Conservation (phyloP, 2,113 vertebrate genomes). For the Odocoileus hemionus region DNA sequence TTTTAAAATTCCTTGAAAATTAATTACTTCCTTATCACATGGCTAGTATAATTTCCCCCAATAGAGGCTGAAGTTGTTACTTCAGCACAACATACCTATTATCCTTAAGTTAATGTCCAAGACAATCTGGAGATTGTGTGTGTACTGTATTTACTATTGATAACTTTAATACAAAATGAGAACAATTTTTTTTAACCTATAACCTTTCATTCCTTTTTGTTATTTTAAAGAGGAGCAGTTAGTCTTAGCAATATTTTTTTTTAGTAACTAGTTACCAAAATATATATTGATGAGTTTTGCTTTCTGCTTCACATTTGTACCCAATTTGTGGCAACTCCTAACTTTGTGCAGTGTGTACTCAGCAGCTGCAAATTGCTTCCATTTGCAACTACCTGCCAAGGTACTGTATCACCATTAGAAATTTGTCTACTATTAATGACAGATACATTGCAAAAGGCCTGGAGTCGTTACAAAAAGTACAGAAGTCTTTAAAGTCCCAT, state of each 20-base stretch:
- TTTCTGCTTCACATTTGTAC: slow-evolving; percentile 9
- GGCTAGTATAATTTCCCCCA: background rate
- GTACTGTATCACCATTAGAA: background rate
- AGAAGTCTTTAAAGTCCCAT: background rate
- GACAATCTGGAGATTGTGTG: background rate
- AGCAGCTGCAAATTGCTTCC: slow-evolving; percentile 20
- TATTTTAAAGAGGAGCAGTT: background rate
- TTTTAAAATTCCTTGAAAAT: background rate
- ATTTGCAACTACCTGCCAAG: background rate
- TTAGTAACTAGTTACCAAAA: background rate
- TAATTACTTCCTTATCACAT: background rate
- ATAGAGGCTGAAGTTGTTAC: background rate
- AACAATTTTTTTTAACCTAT: background rate
- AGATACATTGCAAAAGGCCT: background rate
- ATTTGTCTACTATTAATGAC: background rate
- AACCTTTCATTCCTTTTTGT: background rate
- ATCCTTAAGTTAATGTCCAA: background rate
- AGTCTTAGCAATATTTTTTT: background rate
- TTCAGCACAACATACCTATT: background rate
- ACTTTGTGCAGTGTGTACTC: background rate
- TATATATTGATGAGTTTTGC: background rate
- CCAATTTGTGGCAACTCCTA: background rate
- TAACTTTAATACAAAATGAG: slow-evolving; percentile 8
- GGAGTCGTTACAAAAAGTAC: background rate
- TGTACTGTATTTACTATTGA: background rate